Conservation (phyloP, 2,888 invertebrate genomes). For the Melinaea menophilus region DNA sequence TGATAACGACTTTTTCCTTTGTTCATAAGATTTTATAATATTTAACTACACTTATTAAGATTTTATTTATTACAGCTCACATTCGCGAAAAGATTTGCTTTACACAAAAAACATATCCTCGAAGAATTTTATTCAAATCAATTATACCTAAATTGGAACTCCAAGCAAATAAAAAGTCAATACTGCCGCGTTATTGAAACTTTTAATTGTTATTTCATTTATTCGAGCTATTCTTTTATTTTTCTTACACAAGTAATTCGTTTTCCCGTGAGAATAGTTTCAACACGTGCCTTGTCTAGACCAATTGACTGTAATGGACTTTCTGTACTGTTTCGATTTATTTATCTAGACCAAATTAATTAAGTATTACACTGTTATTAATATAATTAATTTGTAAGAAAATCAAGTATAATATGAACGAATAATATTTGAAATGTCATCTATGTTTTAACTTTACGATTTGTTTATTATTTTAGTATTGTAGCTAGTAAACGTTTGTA, state of each 20-base stretch:
- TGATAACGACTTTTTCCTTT: background rate
- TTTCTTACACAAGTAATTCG: conserved; percentile 67
- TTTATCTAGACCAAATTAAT: conserved; percentile 22
- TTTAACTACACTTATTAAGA: too few relatives aligned
- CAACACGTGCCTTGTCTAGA: conserved; percentile 68
- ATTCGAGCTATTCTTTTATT: conserved; percentile 61
- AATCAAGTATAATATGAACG: background rate
- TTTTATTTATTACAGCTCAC: too few relatives aligned
- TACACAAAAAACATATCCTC: too few relatives aligned
- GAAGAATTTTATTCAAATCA: background rate
- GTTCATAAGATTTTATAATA: background rate
- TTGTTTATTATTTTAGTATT: too few relatives aligned
- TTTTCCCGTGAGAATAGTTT: conserved; percentile 72
- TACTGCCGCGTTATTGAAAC: conserved; percentile 21
- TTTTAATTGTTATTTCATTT: conserved; percentile 64
- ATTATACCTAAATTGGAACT: background rate
- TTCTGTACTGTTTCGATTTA: conserved; percentile 43
- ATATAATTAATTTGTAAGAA: background rate
- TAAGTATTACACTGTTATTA: conserved; percentile 1
- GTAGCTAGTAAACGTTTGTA: background rate
- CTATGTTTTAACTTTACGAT: too few relatives aligned
- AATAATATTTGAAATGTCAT: background rate
- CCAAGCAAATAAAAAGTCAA: background rate
- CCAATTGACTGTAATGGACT: conserved; percentile 72
- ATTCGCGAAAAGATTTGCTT: too few relatives aligned